Evolutionary conservation across 2,888 invertebrate genomes (phyloP).

Genomic region (Chorisops tibialis): DNA sequence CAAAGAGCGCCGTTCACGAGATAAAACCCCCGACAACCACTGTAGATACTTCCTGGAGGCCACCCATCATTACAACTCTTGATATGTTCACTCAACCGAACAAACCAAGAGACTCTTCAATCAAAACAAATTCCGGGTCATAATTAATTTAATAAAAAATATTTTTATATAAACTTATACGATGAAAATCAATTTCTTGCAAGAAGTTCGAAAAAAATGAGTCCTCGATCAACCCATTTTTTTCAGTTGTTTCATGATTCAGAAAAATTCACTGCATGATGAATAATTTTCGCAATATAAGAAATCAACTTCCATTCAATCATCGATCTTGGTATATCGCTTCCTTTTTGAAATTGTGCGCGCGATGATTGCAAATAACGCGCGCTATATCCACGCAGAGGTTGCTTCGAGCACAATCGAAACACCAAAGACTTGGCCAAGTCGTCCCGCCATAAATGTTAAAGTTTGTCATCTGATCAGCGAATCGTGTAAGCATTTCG

Average conservation of each 20-base stretch:
- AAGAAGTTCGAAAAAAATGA: not conserved
- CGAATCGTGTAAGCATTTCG: slow-evolving; percentile 52
- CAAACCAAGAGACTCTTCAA: slow-evolving; percentile 22
- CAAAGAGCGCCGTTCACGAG: slow-evolving; percentile 16
- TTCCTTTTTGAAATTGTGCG: slow-evolving; percentile 4
- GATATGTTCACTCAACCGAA: slow-evolving; percentile 27
- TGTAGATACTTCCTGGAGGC: slow-evolving; percentile 29
- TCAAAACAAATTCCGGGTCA: slow-evolving; percentile 25
- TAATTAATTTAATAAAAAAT: slow-evolving; percentile 20
- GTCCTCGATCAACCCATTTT: slow-evolving; percentile 9
- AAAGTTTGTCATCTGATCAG: slow-evolving; percentile 41
- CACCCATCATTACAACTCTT: slow-evolving; percentile 29
- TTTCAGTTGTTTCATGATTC: not conserved
- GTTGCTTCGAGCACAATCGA: not conserved
- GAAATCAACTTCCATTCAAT: slow-evolving; percentile 2
- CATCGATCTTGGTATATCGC: slow-evolving; percentile 17
- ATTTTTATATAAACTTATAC: slow-evolving; percentile 1
- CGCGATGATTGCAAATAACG: not conserved
- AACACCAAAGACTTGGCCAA: slow-evolving; percentile 5
- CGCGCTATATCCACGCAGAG: slow-evolving; percentile 5
- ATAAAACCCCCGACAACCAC: slow-evolving; percentile 11
- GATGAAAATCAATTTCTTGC: slow-evolving; percentile 4
- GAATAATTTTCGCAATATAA: slow-evolving; percentile 21
- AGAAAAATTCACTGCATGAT: slow-evolving; percentile 13
- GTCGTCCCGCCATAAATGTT: slow-evolving; percentile 1